Percentiles rank a stretch among this genome's conserved stretches.
These are phyloP conservation scores for Dolichomitus sp. DNA, from an alignment of 2,888 invertebrate species.

Conservation along the genomic window DNA sequence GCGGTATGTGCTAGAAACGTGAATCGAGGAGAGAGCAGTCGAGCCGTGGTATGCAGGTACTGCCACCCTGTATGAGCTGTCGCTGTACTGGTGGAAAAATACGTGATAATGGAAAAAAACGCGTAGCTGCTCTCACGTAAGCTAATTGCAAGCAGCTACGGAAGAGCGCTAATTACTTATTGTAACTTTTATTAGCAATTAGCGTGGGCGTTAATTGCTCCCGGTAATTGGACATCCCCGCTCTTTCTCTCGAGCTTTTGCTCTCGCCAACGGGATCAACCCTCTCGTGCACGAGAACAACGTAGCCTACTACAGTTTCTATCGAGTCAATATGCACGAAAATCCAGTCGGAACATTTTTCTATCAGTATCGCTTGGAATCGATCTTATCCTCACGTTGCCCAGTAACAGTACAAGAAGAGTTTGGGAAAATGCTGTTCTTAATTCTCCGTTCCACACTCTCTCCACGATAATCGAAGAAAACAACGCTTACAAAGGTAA, in stretches of 20 bases:
- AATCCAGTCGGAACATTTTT: not conserved
- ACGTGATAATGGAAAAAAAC: conserved; percentile 74
- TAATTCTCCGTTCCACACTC: not conserved
- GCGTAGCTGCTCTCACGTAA: conserved; percentile 73
- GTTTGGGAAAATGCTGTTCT: not conserved
- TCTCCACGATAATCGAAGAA: conserved; percentile 10
- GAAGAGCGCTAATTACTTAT: conserved; percentile 81
- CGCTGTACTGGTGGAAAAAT: conserved; percentile 70
- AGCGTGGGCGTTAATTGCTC: conserved; percentile 80
- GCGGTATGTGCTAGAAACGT: conserved; percentile 25
- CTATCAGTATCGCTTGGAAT: not conserved
- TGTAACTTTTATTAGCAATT: conserved; percentile 81
- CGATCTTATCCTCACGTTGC: not conserved
- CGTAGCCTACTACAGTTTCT: conserved; percentile 49
- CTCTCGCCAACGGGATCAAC: conserved; percentile 49
- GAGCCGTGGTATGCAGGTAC: conserved; percentile 54
- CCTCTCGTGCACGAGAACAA: conserved; percentile 57
- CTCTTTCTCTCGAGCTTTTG: conserved; percentile 43
- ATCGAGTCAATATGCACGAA: conserved; percentile 1
- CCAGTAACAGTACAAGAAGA: not conserved
- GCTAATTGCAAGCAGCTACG: conserved; percentile 80
- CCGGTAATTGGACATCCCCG: conserved; percentile 78
- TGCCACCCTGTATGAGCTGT: conserved; percentile 56
- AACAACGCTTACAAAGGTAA: not conserved
- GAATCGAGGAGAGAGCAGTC: conserved; percentile 25